Conservation (phyloP, 2,797 vertebrate species). For the Phataginus tricuspis region DNA sequence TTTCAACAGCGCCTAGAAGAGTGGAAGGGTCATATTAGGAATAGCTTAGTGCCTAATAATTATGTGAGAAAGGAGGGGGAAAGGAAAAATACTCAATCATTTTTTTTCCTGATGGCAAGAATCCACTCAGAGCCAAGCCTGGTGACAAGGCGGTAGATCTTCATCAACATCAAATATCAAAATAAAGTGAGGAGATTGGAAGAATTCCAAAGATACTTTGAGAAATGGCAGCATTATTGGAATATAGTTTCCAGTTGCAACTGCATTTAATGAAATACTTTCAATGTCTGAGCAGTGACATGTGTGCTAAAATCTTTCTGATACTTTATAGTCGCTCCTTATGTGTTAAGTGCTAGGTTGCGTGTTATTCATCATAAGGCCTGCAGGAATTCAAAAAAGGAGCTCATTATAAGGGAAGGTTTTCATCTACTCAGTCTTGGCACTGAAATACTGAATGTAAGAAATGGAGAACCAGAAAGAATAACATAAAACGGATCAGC, state of each 20-base stretch:
- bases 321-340: conserved; percentile 35
- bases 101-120: conserved; percentile 19
- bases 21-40: background rate
- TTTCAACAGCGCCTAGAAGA: background rate
- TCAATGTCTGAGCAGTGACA: background rate
- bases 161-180: conserved; percentile 40
- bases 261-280: background rate
- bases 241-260: conserved; percentile 19
- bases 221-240: background rate
- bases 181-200: conserved; percentile 1
- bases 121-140: background rate
- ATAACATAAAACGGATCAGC: background rate
- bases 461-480: background rate
- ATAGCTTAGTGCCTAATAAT: background rate
- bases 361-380: conserved; percentile 21
- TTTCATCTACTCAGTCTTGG: background rate
- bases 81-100: background rate
- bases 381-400: conserved; percentile 38
- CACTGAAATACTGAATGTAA: conserved; percentile 41
- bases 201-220: conserved; percentile 47
- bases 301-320: conserved; percentile 35
- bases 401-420: conserved; percentile 23
- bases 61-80: background rate
- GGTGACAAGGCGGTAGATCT: conserved; percentile 16
- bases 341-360: conserved; percentile 24